Evolutionary conservation across 2,888 invertebrate genomes (phyloP).

Genomic region (Petrolisthes cinctipes): DNA sequence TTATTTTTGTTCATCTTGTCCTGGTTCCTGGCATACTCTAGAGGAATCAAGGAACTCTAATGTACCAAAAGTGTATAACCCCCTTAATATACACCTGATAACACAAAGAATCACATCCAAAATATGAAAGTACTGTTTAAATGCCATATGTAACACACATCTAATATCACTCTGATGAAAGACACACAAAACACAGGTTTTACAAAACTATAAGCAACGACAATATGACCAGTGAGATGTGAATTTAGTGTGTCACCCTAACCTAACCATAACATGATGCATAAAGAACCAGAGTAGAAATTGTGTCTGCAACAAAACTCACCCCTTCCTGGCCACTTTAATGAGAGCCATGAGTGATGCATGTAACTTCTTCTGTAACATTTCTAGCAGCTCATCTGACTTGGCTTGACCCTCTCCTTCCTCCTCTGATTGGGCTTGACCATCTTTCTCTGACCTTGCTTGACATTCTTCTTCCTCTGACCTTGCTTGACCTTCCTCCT

Average conservation of each 20-base stretch:
- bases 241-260: background rate
- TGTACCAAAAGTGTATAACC: too few species aligned
- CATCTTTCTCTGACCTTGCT: background rate
- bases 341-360: constrained; percentile 47
- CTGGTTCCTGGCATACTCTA: too few species aligned
- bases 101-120: too few species aligned
- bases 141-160: background rate
- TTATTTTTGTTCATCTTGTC: too few species aligned
- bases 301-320: background rate
- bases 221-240: too few species aligned
- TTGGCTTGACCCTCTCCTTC: constrained; percentile 20
- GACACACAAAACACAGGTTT: background rate
- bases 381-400: constrained; percentile 29
- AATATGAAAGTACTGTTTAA: too few species aligned
- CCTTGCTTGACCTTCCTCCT: background rate
- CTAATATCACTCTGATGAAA: background rate
- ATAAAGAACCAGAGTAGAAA: background rate
- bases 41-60: too few species aligned
- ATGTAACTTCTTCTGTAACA: constrained; percentile 58
- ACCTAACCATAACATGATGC: background rate
- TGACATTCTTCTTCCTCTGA: constrained; percentile 25
- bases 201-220: background rate
- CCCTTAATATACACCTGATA: too few species aligned
- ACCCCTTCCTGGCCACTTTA: constrained; percentile 48
- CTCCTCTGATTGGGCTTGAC: background rate